Base-by-base conservation (phyloP, 2,113 vertebrate genomes). In the Ciconia boyciana region DNA sequence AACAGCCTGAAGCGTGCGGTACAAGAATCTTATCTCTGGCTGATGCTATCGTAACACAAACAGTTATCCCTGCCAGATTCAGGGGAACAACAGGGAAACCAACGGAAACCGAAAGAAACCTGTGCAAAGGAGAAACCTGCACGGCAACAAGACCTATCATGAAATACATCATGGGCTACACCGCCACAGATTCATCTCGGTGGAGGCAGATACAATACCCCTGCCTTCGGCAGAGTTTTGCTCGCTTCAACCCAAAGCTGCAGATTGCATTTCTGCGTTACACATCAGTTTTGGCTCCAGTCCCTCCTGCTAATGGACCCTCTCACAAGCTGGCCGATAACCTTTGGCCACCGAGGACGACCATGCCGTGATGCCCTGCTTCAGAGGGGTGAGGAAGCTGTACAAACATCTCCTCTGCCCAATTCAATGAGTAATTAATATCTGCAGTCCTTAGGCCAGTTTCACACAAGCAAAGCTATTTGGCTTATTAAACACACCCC, bases 181-280 rank as follows among this genome's bases (percentile, higher is more conserved):
- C 31, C 0, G 0, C 52, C 34, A 43, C 51, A 43, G n/a, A 61
- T 41, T 34, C 44, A 71, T 16, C 83, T 74, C 0, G 0, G 12
- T 25, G 46, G 13, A 88, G 54, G 43, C 44, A 84, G 60, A 74
- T 49, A 25, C 49, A 43, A 49, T 43, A 82, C 25, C 29, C 11
- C 64, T 44, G 31, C 22, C 39, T 69, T 60, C 1, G 3, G 48
- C 44, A 39, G 13, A 64, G 55, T 28, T 91, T 28, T 61, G 34
- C 41, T 58, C 41, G 13, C 61, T 72, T 80, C 10, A 8, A 3
- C 21, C 9, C 39, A 46, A 72, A 69, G 32, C 39, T 80, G 55
- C 48, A 71, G 51, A 62, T 0, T 55, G 65, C 21, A 49, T 49
- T 83, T 76, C 70, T 87, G 28, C 5, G 1, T 49, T 82, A 43